Conservation (phyloP, 2,797 vertebrate species). For the Anniella stebbinsi region DNA sequence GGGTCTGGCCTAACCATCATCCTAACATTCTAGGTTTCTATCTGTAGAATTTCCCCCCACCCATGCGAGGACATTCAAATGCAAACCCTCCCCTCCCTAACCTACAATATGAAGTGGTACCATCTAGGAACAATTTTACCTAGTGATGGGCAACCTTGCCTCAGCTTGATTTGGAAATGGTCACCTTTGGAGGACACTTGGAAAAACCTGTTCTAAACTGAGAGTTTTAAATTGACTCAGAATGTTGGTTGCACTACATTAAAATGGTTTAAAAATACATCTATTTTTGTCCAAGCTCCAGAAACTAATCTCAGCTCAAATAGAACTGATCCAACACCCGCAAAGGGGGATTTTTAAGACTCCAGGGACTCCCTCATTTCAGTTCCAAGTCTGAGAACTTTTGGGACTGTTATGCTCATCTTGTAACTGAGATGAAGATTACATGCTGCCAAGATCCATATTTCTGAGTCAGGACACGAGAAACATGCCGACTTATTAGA, state of each 20-base stretch:
- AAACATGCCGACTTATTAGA: background rate
- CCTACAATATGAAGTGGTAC: background rate
- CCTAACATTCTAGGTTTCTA: background rate
- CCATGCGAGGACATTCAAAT: background rate
- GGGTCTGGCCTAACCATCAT: background rate
- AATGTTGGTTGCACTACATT: background rate
- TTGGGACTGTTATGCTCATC: background rate
- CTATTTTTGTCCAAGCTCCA: background rate
- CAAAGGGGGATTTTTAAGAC: background rate
- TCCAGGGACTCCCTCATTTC: background rate
- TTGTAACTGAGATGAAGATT: background rate
- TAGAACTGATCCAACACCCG: background rate
- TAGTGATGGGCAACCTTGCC: background rate
- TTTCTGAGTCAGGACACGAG: background rate
- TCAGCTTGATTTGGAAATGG: background rate
- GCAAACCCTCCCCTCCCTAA: too few relatives aligned
- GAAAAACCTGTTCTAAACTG: background rate
- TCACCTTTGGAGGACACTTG: background rate
- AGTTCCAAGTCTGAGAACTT: background rate
- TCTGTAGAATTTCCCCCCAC: background rate
- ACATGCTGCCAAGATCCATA: background rate
- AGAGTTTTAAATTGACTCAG: background rate
- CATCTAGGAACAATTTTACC: background rate
- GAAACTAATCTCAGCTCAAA: background rate
- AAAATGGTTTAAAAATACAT: background rate